Conservation (phyloP, 2,113 vertebrate species). For the Suncus etruscus region DNA sequence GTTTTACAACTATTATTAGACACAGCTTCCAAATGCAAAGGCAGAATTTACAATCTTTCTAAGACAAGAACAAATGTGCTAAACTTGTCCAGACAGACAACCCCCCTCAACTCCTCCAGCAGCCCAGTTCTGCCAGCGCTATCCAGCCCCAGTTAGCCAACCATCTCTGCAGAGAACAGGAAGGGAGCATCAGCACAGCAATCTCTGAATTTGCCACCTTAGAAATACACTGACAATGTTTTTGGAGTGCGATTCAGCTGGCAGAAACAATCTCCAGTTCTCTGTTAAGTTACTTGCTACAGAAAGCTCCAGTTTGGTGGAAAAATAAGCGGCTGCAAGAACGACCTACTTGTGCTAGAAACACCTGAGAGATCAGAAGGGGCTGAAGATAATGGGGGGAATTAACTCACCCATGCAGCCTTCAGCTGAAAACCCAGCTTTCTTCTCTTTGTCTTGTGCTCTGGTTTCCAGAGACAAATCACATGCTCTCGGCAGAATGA, state of each 20-base stretch:
- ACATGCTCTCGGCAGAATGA: conserved; percentile 56
- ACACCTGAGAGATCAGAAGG: conserved; percentile 56
- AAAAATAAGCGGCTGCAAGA: conserved; percentile 1
- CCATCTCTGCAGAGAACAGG: not conserved
- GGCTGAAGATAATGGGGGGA: conserved; percentile 64
- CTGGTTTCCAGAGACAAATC: conserved; percentile 77
- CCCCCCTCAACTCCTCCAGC: not conserved
- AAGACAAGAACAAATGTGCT: conserved; percentile 33
- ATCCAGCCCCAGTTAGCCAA: conserved; percentile 6
- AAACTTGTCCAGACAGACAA: not conserved
- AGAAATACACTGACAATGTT: conserved; percentile 17
- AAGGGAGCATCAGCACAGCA: not conserved
- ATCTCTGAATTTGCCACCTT: conserved; percentile 41
- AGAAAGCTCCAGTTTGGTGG: conserved; percentile 25
- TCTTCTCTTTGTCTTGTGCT: conserved; percentile 66
- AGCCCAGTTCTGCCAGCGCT: conserved; percentile 18
- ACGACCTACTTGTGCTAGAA: conserved; percentile 16
- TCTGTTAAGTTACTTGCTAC: conserved; percentile 38
- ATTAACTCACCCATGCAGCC: conserved; percentile 81
- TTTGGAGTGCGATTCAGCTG: conserved; percentile 14
- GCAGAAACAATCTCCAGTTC: conserved; percentile 29
- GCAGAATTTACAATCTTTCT: not conserved
- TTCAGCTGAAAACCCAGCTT: conserved; percentile 26
- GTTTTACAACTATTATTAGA: conserved; percentile 1
- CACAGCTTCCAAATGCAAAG: not conserved